Evolutionary conservation across 2,888 invertebrate genomes (phyloP), one percentile per base, ranked within the genome.

Genomic region (Papilio elwesi): DNA sequence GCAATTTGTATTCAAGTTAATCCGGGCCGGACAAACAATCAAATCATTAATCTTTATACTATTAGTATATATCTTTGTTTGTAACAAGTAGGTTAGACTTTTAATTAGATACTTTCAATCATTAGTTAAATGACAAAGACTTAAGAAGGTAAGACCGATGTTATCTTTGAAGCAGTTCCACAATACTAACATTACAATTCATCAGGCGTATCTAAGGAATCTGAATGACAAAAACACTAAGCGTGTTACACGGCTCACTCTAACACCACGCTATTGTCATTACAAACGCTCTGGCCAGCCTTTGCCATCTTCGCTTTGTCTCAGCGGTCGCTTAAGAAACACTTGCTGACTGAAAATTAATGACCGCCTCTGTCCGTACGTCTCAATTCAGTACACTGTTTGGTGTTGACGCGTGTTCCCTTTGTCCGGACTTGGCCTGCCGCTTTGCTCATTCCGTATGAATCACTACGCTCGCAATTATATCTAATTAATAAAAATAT

Each of bases 281-380:
- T 77, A 77, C 79, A 82, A 81, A 76, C 78, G 78, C 78, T 79
- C 76, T 79, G 81, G 78, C 77, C 82, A 81, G 79, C 77, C 83
- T 83, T 83, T 82, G 81, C 79, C 79, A 79, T 82, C 74, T 76
- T 38, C 57, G 70, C 47, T 79, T 83, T 84, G 83, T 84, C 75
- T 76, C 78, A 83, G 84, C 85, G 84, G 86, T 79, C 82, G 82
- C 82, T 82, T 87, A 87, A 86, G 83, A 83, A 80, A 86, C 72
- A 78, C 80, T 81, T 78, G 81, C 85, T 84, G 86, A 85, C 87
- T 88, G 90, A 89, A 90, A 90, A 91, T 91, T 91, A 91, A 91
- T 90, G 90, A 90, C 88, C 80, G 74, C 80, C 87, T 85, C 86
- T 89, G 86, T 85, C 67, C 74, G 68, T 67, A 87, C 85, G 81